phyloP scores from a whole-genome alignment of 2,888 invertebrate species.

The Dexiosoma caninum region DNA sequence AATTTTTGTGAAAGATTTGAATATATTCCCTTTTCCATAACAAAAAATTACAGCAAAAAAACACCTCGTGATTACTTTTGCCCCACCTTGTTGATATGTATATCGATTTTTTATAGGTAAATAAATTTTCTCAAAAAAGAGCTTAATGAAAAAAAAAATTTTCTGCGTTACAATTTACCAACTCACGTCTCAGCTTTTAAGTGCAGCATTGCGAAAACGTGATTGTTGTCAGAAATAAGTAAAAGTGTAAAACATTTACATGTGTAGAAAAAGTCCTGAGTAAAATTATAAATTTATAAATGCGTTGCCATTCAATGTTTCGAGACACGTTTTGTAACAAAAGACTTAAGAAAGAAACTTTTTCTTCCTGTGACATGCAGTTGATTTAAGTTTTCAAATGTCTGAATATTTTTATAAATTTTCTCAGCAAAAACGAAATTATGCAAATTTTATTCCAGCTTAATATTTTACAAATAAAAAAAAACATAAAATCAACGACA shows the following conservation, averaged over 20 bases:
- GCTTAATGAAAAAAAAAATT: neutral
- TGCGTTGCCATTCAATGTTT: slow-evolving; percentile 24
- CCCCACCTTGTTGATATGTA: no score
- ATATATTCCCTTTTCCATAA: no score
- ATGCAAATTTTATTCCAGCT: slow-evolving; percentile 27
- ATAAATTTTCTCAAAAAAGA: neutral
- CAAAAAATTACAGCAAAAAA: no score
- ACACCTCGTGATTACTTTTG: no score
- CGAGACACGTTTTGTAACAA: slow-evolving; percentile 8
- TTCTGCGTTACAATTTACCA: neutral
- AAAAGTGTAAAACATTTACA: neutral
- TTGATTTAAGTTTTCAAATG: slow-evolving; percentile 23
- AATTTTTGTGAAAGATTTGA: no score
- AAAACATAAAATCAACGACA: neutral
- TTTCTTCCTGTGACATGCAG: slow-evolving; percentile 14
- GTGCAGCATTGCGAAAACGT: slow-evolving; percentile 13
- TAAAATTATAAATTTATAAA: slow-evolving; percentile 38
- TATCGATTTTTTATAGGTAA: no score
- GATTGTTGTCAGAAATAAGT: neutral
- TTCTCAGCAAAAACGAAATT: neutral
- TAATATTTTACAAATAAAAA: neutral
- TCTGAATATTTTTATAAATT: slow-evolving; percentile 19
- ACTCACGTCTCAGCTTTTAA: neutral
- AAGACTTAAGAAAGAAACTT: slow-evolving; percentile 42
- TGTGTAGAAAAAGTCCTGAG: slow-evolving; percentile 3